Evolutionary conservation across 2,113 vertebrate species (phyloP), one percentile per base, ranked within the genome.

Genomic region (Lycaon pictus): DNA sequence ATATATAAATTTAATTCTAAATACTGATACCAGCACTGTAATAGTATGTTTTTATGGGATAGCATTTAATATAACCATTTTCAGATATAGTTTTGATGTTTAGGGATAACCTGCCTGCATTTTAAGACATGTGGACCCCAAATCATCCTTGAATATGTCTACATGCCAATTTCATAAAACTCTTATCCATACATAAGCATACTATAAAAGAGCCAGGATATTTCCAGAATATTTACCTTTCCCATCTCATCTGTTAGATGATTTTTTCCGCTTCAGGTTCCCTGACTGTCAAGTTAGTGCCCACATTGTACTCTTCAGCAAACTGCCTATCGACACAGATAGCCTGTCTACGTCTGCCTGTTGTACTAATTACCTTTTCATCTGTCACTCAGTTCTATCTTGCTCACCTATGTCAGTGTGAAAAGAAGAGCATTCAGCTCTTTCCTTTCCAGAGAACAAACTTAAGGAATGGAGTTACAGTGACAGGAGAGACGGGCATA

Each of bases 311-410:
- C 56, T 77, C 6, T 23, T 84, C 43, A 79, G 60, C 25, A 96
- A 90, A 92, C 23, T 83, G 55, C 79, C 65, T 69, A 48, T 8
- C 0, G 2, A 85, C 32, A 60, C 7, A 92, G 53, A 35, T 23
- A 53, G 37, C 13, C 55, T n/a, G 1, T 81, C 48, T 91, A 74
- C 16, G 17, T 77, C 83, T 92, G 19, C 29, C 79, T 93, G 2
- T 53, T 95, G 3, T 35, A 56, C 29, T 91, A 80, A 96, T 86
- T 93, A 77, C 9, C 15, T 93, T 92, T 79, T 60, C 10, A 83
- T 74, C 62, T 92, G 83, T 80, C 95, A 96, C 12, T 96, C 88
- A 89, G 22, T 69, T 93, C 60, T 89, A 51, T 72, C 55, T 80
- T 87, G 25, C 62, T 91, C 56, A 69, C 56, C 60, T 58, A 79